Evolutionary conservation across 2,888 invertebrate species (phyloP).

Genomic region (Loripinus fragilis): DNA sequence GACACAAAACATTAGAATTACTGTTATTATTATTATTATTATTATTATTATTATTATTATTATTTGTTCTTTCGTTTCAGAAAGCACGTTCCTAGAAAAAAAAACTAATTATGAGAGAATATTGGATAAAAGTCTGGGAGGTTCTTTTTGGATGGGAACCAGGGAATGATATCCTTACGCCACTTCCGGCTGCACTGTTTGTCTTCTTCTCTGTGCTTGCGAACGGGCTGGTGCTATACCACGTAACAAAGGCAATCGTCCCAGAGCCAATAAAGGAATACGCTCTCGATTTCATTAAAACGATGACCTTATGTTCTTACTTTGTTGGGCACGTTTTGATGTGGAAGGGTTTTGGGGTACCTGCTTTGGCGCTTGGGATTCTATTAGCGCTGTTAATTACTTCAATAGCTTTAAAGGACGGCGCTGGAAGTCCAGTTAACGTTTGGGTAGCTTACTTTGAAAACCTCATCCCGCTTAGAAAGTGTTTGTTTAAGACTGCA

Average conservation of each 20-base stretch:
- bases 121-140: not conserved
- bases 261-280: constrained; percentile 53
- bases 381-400: constrained; percentile 58
- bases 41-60: too few species aligned
- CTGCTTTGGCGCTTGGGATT: constrained; percentile 53
- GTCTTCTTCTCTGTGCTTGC: constrained; percentile 55
- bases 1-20: too few species aligned
- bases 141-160: constrained; percentile 37
- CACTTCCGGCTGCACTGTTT: constrained; percentile 50
- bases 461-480: constrained; percentile 47
- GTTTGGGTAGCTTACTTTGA: constrained; percentile 58
- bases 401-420: constrained; percentile 46
- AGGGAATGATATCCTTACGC: constrained; percentile 44
- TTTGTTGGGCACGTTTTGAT: constrained; percentile 67
- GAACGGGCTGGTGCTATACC: constrained; percentile 55
- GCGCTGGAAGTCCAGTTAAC: constrained; percentile 57
- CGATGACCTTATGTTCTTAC: constrained; percentile 62
- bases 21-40: too few species aligned
- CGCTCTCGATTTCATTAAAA: constrained; percentile 66
- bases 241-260: constrained; percentile 51
- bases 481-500: constrained; percentile 45
- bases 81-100: too few species aligned
- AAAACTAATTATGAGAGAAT: not conserved
- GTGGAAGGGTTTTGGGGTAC: constrained; percentile 58
- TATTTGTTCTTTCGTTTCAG: too few species aligned